phyloP scores from a whole-genome alignment of 1,140 invertebrate species.

The Nymphalis io region DNA sequence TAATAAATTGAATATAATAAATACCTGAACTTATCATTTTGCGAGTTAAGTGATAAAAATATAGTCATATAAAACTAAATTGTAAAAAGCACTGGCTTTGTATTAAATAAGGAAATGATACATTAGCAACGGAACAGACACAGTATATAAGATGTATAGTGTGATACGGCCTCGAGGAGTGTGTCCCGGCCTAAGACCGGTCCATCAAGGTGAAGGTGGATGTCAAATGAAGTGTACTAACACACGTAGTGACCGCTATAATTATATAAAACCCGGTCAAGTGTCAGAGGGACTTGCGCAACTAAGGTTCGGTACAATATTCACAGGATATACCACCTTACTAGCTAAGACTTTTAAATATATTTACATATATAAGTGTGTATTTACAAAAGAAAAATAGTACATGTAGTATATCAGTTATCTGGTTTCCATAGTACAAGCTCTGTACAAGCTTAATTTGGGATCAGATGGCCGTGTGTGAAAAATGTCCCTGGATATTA shows the following conservation, averaged over 20 bases:
- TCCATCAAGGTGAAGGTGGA: conserved; percentile 54
- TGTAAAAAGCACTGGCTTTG: not conserved
- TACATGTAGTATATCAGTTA: no score
- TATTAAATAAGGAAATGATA: conserved; percentile 15
- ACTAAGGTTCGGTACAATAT: not conserved
- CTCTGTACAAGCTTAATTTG: no score
- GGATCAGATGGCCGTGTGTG: no score
- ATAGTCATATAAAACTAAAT: no score
- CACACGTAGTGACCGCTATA: conserved; percentile 8
- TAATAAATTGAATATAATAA: no score
- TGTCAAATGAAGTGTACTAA: conserved; percentile 33
- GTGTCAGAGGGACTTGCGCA: not conserved
- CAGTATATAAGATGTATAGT: conserved; percentile 20
- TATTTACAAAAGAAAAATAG: no score
- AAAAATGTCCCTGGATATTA: no score
- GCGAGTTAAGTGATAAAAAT: no score
- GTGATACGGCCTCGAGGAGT: conserved; percentile 39
- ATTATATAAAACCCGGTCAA: conserved; percentile 2
- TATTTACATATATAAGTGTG: no score
- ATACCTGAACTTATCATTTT: no score
- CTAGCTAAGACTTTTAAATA: no score
- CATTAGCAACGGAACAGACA: conserved; percentile 7
- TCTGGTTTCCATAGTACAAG: no score
- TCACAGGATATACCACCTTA: not conserved
- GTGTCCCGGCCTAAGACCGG: conserved; percentile 40